A percentile compares a stretch with the other conserved stretches of the same genome.
phyloP scores from a whole-genome alignment of 2,888 invertebrate species.

The Drosophila melanosoma region DNA sequence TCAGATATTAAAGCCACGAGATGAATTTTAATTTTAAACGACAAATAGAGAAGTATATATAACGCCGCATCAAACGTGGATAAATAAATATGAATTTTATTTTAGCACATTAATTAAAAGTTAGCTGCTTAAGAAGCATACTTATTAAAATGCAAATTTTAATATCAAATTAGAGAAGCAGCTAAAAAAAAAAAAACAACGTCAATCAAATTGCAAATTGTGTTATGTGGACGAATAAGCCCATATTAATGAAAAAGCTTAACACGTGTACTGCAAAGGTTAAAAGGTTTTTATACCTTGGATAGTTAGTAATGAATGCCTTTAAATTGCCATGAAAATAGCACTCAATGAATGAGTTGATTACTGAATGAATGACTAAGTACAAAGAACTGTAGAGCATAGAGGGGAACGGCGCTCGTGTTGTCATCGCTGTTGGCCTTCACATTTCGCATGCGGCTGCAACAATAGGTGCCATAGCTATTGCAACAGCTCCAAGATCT shows the following conservation, averaged over 20 bases:
- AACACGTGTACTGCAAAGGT: not conserved
- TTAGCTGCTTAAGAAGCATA: slow-evolving; percentile 42
- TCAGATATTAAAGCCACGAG: slow-evolving; percentile 24
- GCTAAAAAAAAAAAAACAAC: slow-evolving; percentile 16
- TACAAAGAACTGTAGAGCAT: not conserved
- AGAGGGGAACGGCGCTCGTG: slow-evolving; percentile 15
- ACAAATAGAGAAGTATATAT: slow-evolving; percentile 16
- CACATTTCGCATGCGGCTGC: slow-evolving; percentile 70
- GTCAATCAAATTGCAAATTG: slow-evolving; percentile 18
- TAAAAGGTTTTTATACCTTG: not conserved
- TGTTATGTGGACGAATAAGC: not conserved
- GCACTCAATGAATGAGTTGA: slow-evolving; percentile 48
- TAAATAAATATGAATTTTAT: slow-evolving; percentile 34
- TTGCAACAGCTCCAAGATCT: slow-evolving; percentile 45
- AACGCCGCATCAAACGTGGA: slow-evolving; percentile 8
- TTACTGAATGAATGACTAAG: slow-evolving; percentile 46
- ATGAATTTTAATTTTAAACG: slow-evolving; percentile 26
- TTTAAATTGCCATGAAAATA: slow-evolving; percentile 51
- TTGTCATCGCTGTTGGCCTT: slow-evolving; percentile 61
- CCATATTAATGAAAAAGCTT: not conserved
- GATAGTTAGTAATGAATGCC: slow-evolving; percentile 42
- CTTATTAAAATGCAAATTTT: slow-evolving; percentile 44
- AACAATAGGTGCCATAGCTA: slow-evolving; percentile 61
- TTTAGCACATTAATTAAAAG: slow-evolving; percentile 44
- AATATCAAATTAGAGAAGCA: slow-evolving; percentile 36